A percentile compares a stretch with the other conserved stretches of the same genome.
phyloP scores from a whole-genome alignment of 2,888 invertebrate species.

The Apamea crenata region DNA sequence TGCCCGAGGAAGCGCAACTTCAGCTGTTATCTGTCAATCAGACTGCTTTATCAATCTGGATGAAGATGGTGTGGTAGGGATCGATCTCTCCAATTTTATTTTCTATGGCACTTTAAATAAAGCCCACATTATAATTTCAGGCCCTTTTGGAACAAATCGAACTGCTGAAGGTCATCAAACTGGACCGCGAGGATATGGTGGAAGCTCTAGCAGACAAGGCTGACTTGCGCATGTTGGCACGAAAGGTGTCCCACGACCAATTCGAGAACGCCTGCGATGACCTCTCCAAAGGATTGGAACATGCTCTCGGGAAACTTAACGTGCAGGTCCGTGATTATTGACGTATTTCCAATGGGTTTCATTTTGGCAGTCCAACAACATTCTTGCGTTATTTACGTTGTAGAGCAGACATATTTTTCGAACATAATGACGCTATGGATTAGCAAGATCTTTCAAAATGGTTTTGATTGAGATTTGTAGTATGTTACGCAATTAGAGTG shows the following conservation, averaged over 20 bases:
- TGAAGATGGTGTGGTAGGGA: not conserved
- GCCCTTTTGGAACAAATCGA: slow-evolving; percentile 92
- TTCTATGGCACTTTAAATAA: not conserved
- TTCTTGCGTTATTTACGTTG: no score
- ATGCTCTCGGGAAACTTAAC: slow-evolving; percentile 91
- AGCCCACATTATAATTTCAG: slow-evolving; percentile 73
- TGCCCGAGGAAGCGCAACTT: not conserved
- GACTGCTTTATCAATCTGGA: not conserved
- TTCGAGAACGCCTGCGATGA: slow-evolving; percentile 93
- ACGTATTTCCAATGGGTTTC: not conserved
- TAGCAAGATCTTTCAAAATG: no score
- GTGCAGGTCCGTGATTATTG: slow-evolving; percentile 85
- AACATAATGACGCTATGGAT: no score
- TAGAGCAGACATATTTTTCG: no score
- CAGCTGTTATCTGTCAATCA: not conserved
- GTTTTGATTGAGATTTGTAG: no score
- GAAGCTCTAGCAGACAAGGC: slow-evolving; percentile 94
- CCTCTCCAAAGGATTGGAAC: slow-evolving; percentile 91
- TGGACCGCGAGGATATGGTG: slow-evolving; percentile 93
- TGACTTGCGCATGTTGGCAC: slow-evolving; percentile 92
- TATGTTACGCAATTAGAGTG: no score
- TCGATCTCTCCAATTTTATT: not conserved
- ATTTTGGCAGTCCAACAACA: no score
- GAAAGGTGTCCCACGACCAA: slow-evolving; percentile 93
- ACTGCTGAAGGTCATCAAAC: slow-evolving; percentile 91